Conservation (phyloP, 2,113 vertebrate species). For the Salminus brasiliensis region DNA sequence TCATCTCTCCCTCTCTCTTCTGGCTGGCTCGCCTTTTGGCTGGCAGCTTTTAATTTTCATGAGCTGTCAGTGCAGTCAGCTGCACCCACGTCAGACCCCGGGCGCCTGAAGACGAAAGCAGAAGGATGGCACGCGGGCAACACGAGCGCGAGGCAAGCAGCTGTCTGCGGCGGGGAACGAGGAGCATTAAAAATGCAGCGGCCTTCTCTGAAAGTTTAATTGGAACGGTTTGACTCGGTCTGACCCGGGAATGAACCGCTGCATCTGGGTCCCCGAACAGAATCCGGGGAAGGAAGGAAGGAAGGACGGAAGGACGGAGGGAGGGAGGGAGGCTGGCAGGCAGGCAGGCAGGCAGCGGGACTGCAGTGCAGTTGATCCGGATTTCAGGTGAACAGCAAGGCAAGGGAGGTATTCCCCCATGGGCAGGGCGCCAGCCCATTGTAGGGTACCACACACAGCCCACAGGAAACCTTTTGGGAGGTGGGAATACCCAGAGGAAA, state of each 20-base stretch:
- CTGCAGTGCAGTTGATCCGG: no score
- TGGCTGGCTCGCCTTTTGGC: background rate
- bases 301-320: background rate
- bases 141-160: background rate
- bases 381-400: no score
- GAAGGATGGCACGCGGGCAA: background rate
- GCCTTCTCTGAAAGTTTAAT: conserved; percentile 40
- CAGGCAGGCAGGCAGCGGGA: no score
- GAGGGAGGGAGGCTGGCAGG: background rate
- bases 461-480: no score
- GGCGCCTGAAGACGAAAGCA: background rate
- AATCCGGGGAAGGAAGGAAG: background rate
- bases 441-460: no score
- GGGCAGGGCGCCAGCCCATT: no score
- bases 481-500: no score
- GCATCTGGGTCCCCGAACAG: conserved; percentile 15
- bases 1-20: background rate
- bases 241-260: conserved; percentile 42
- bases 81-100: background rate
- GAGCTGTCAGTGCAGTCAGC: conserved; percentile 21
- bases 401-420: no score
- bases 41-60: conserved; percentile 29
- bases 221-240: conserved; percentile 35
- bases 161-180: background rate
- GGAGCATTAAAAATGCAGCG: conserved; percentile 37